Evolutionary conservation across 2,888 invertebrate genomes (phyloP).

Genomic region (Eupsilia transversa): DNA sequence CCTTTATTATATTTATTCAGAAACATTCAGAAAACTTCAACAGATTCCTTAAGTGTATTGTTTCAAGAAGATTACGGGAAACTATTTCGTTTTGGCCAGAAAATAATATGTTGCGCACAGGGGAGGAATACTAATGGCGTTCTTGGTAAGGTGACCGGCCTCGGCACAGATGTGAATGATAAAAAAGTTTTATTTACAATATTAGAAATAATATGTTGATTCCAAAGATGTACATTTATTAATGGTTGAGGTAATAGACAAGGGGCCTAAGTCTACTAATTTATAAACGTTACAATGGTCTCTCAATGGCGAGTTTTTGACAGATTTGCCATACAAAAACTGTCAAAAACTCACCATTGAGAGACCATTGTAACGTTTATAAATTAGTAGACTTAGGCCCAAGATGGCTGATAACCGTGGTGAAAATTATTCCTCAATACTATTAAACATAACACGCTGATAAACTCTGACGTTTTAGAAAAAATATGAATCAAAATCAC

Average conservation of each 20-base stretch:
- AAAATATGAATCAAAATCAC: not conserved
- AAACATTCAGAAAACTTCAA: conserved; percentile 58
- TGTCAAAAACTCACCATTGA: no score
- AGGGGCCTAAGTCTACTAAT: no score
- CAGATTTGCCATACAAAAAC: no score
- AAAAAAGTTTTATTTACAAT: conserved; percentile 27
- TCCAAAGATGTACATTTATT: not conserved
- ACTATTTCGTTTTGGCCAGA: conserved; percentile 58
- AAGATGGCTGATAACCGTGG: not conserved
- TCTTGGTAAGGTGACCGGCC: conserved; percentile 30
- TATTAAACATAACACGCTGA: not conserved
- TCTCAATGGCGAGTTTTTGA: no score
- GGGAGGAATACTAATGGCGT: conserved; percentile 58
- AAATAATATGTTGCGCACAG: conserved; percentile 62
- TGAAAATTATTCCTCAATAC: not conserved
- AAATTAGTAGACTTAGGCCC: no score
- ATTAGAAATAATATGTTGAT: not conserved
- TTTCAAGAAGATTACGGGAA: conserved; percentile 63
- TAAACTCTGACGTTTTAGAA: not conserved
- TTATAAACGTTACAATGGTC: no score
- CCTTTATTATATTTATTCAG: conserved; percentile 41
- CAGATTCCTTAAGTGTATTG: conserved; percentile 62
- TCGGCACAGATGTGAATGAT: conserved; percentile 43
- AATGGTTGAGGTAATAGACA: not conserved
- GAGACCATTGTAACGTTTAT: no score